Conservation (phyloP, 2,113 vertebrate species). For the Chrysemys picta region DNA sequence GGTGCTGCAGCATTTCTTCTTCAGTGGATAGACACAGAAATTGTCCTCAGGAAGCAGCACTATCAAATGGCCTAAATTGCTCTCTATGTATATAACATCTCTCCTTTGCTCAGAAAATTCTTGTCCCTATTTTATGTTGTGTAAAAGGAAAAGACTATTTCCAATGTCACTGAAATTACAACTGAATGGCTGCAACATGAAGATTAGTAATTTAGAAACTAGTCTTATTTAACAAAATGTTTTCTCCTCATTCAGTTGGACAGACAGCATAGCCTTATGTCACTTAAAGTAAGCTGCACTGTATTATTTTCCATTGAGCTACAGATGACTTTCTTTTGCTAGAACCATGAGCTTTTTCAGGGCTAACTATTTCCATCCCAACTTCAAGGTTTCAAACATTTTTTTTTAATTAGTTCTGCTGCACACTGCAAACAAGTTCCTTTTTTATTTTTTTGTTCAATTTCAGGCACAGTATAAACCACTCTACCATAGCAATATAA, state of each 20-base stretch:
- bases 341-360: constrained; percentile 6
- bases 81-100: not conserved
- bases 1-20: not conserved
- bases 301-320: constrained; percentile 28
- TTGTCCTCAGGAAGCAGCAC: not conserved
- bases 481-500: constrained; percentile 68
- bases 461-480: constrained; percentile 67
- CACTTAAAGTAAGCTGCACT: not conserved
- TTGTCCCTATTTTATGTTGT: not conserved
- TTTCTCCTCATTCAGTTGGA: constrained; percentile 17
- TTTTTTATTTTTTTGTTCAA: constrained; percentile 38
- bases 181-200: constrained; percentile 21
- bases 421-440: not conserved
- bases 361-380: constrained; percentile 60
- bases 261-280: constrained; percentile 7
- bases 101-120: not conserved
- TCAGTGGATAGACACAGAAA: not conserved
- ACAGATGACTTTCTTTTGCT: not conserved
- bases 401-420: constrained; percentile 73
- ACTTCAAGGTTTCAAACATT: constrained; percentile 59
- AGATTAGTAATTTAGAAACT: constrained; percentile 51
- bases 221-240: constrained; percentile 28
- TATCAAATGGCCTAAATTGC: not conserved
- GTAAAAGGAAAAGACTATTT: not conserved
- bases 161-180: not conserved